Conservation (phyloP, 2,888 invertebrate genomes). For the Lypha dubia region DNA sequence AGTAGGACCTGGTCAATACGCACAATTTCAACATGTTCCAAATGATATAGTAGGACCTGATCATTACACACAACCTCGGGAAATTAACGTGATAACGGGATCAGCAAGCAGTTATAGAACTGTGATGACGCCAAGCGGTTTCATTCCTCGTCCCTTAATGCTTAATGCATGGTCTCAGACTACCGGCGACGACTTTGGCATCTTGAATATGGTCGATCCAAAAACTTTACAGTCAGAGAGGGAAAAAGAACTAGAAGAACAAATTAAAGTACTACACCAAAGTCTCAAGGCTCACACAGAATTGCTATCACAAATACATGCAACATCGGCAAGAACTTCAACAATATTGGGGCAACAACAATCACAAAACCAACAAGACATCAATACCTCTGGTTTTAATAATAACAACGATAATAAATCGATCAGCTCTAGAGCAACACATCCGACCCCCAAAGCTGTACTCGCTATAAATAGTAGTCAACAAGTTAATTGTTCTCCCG, state of each 20-base stretch:
- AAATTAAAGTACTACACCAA: conserved; percentile 76
- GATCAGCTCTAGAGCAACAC: conserved; percentile 22
- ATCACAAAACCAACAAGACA: conserved; percentile 11
- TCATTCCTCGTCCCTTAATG: conserved; percentile 71
- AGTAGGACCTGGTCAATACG: too few species aligned
- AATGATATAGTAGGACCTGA: neutral
- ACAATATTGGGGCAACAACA: conserved; percentile 51
- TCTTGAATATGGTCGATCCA: conserved; percentile 68
- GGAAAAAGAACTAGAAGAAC: conserved; percentile 75
- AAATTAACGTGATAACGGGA: neutral
- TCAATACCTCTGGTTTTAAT: neutral
- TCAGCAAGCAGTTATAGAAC: neutral
- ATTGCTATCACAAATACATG: conserved; percentile 77
- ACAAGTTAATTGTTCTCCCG: conserved; percentile 13
- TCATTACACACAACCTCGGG: neutral
- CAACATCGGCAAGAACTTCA: conserved; percentile 53
- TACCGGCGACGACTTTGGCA: conserved; percentile 74
- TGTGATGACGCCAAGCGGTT: conserved; percentile 22
- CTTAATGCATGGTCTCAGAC: conserved; percentile 80
- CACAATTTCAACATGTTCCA: neutral
- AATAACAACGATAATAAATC: conserved; percentile 38
- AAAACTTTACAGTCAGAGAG: conserved; percentile 71
- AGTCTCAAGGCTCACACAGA: conserved; percentile 77
- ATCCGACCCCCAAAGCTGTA: conserved; percentile 35
- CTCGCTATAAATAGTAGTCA: conserved; percentile 62